These are phyloP conservation scores for Anhinga rufa DNA, from an alignment of 2,113 vertebrate species.

Conservation along the genomic window DNA sequence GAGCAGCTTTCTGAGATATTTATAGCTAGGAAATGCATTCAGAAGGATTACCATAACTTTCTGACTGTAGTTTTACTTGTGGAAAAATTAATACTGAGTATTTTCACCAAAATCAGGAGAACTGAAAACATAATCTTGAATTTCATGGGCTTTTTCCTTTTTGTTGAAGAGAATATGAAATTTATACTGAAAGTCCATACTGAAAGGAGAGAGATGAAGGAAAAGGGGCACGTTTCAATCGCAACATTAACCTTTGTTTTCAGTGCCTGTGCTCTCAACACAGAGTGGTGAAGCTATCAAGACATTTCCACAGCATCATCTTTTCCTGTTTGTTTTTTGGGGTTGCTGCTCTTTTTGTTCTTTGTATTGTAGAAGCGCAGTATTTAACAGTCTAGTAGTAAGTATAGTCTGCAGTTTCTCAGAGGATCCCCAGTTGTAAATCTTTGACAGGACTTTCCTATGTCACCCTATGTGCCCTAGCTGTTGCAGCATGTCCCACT, in stretches of 20 bases:
- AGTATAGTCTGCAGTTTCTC: not conserved
- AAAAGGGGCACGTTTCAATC: not conserved
- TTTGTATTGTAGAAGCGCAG: not conserved
- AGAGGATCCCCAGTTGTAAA: not conserved
- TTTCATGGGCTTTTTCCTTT: not conserved
- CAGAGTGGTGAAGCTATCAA: not conserved
- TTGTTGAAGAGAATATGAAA: not conserved
- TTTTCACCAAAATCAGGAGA: conserved; percentile 33
- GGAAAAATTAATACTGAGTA: conserved; percentile 26
- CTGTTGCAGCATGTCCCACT: not conserved
- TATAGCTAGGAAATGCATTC: conserved; percentile 46
- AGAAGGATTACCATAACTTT: conserved; percentile 29
- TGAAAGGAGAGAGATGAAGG: not conserved
- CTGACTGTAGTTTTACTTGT: conserved; percentile 35
- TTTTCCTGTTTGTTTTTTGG: not conserved
- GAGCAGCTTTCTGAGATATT: conserved; percentile 41
- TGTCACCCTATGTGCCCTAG: not conserved
- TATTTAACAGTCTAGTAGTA: not conserved
- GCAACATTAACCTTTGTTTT: not conserved
- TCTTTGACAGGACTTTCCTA: not conserved
- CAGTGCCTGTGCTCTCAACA: not conserved
- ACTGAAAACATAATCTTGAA: not conserved
- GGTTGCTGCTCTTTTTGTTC: not conserved
- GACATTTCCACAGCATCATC: not conserved
- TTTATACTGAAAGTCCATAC: not conserved